A percentile compares a stretch with the other conserved stretches of the same genome.
Evolutionary conservation across 1,140 invertebrate genomes (phyloP).

Genomic region (Holcopasites calliopsidis): DNA sequence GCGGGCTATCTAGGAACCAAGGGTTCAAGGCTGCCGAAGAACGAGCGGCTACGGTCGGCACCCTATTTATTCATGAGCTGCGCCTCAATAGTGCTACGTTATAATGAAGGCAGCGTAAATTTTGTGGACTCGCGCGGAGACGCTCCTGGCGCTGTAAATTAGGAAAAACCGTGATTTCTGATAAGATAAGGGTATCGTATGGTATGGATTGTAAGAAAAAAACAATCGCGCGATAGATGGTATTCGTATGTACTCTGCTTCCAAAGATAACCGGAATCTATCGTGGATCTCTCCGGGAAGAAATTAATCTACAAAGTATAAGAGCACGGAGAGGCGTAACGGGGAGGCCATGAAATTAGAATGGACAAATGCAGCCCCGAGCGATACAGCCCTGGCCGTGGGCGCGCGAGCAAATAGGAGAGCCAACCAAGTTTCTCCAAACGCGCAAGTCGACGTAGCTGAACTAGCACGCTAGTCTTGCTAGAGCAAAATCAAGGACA

Average conservation of each 20-base stretch:
- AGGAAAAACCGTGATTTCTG: constrained; percentile 10
- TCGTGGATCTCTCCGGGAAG: background rate
- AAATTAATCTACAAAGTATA: too few species aligned
- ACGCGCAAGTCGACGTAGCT: constrained; percentile 60
- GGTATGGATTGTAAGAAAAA: background rate
- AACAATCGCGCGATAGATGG: constrained; percentile 7
- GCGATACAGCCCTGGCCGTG: constrained; percentile 66
- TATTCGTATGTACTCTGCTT: background rate
- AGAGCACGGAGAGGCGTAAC: background rate
- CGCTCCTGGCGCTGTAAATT: background rate
- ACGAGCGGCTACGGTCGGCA: background rate
- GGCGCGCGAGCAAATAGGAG: constrained; percentile 54
- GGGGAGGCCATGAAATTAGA: constrained; percentile 33
- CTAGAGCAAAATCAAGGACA: constrained; percentile 71
- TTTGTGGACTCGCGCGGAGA: background rate
- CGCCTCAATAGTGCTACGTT: background rate
- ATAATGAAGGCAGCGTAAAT: background rate
- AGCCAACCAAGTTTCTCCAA: constrained; percentile 55
- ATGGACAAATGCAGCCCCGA: constrained; percentile 41
- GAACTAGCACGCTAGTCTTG: constrained; percentile 65
- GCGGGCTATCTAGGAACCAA: constrained; percentile 9
- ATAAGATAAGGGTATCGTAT: constrained; percentile 32
- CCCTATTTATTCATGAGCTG: constrained; percentile 6
- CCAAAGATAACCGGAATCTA: constrained; percentile 8
- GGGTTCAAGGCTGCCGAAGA: constrained; percentile 24